Evolutionary conservation across 37 sponge, comb jelly and placozoan species (phyloP).

Genomic region (Agelas oroides): DNA sequence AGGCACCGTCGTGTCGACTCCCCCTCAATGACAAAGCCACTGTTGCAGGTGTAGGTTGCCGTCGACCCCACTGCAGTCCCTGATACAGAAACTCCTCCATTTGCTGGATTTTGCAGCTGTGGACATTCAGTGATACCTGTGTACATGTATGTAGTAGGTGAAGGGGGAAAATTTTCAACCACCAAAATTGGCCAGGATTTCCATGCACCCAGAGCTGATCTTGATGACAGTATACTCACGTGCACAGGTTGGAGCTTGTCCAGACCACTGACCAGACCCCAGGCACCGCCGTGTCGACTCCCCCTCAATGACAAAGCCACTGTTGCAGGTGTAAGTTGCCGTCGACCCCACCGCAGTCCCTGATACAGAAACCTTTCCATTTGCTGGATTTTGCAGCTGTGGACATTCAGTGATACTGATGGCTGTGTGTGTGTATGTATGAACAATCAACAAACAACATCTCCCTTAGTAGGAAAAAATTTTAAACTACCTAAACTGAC

Average conservation of each 20-base stretch:
- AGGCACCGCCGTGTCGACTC: conserved; percentile 27
- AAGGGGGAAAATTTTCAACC: no score
- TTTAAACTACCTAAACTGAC: no score
- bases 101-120: conserved; percentile 21
- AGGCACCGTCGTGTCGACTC: conserved; percentile 15
- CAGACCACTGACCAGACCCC: conserved; percentile 55
- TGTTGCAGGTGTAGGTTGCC: conserved; percentile 44
- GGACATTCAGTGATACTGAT: conserved; percentile 1
- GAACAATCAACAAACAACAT: no score
- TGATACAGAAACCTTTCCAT: conserved; percentile 15
- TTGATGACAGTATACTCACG: no score
- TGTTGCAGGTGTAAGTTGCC: conserved; percentile 55
- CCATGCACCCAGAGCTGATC: no score
- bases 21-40: conserved; percentile 43
- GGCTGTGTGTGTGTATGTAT: background rate
- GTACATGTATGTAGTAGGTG: no score
- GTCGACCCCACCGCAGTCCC: conserved; percentile 25
- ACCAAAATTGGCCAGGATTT: no score
- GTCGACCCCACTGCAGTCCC: conserved; percentile 37
- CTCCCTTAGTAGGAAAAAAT: no score
- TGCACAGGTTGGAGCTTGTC: conserved; percentile 31
- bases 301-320: conserved; percentile 27
- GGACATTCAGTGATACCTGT: no score
- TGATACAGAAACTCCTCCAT: conserved; percentile 26
- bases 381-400: conserved; percentile 3